These are phyloP conservation scores for Pterocles burchelli DNA, from an alignment of 2,113 vertebrate genomes.

Conservation along the genomic window DNA sequence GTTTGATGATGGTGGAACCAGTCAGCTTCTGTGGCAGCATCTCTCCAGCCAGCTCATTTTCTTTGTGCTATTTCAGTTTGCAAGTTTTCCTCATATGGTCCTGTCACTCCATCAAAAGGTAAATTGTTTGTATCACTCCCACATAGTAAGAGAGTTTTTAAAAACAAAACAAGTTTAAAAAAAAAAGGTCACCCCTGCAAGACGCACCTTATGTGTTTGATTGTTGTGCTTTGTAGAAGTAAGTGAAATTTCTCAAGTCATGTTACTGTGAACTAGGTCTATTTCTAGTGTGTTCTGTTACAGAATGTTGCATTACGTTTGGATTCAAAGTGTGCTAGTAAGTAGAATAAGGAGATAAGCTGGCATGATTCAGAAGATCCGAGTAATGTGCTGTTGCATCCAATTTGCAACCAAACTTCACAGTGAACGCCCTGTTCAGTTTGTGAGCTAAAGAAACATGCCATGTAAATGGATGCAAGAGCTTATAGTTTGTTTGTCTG, in stretches of 20 bases:
- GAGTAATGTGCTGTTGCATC: background rate
- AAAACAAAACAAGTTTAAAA: background rate
- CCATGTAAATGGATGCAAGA: background rate
- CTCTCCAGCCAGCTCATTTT: conserved; percentile 99
- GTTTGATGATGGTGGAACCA: conserved; percentile 97
- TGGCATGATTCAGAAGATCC: background rate
- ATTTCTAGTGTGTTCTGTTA: background rate
- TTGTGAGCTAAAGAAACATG: background rate
- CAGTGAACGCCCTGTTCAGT: background rate
- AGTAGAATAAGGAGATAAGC: background rate
- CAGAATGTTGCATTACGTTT: background rate
- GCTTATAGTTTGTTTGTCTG: background rate
- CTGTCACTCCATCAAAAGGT: conserved; percentile 99
- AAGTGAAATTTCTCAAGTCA: background rate
- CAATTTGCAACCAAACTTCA: background rate
- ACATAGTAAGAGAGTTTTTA: background rate
- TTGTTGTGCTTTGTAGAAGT: background rate
- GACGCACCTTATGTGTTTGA: background rate
- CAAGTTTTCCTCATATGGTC: conserved; percentile 99
- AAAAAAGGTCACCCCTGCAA: background rate
- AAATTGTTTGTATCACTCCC: background rate
- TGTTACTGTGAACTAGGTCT: background rate
- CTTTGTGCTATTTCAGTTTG: conserved; percentile 99
- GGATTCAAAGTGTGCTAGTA: background rate
- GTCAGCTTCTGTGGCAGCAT: conserved; percentile 98